Evolutionary conservation across 2,888 invertebrate species (phyloP).

Genomic region (Drosophila testacea): DNA sequence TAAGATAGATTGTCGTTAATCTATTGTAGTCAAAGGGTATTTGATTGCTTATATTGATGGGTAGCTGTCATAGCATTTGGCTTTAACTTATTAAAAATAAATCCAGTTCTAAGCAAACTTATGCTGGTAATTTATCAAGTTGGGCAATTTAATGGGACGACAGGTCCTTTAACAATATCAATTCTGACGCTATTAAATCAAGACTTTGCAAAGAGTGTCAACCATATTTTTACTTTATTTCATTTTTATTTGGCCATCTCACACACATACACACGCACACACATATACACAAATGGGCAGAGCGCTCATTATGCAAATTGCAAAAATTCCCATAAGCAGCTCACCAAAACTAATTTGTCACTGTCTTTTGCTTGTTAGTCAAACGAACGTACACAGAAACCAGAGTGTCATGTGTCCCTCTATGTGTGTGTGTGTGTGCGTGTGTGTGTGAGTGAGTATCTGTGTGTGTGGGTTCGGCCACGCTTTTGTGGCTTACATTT

Average conservation of each 20-base stretch:
- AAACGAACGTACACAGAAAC: conserved; percentile 56
- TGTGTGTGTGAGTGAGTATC: neutral
- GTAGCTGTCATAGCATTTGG: neutral
- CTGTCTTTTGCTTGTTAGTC: conserved; percentile 80
- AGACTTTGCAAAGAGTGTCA: conserved; percentile 69
- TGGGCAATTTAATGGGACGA: conserved; percentile 39
- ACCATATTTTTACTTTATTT: conserved; percentile 71
- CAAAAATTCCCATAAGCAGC: conserved; percentile 80
- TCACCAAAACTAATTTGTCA: conserved; percentile 80
- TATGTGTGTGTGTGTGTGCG: neutral
- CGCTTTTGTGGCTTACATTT: conserved; percentile 76
- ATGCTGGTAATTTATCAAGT: conserved; percentile 61
- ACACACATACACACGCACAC: conserved; percentile 13
- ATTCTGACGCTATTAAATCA: conserved; percentile 57
- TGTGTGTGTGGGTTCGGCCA: conserved; percentile 47
- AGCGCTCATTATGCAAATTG: conserved; percentile 79
- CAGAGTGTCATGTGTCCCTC: conserved; percentile 31
- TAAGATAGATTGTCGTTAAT: conserved; percentile 15
- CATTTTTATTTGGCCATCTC: conserved; percentile 58
- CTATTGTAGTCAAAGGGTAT: conserved; percentile 5
- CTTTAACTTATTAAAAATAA: conserved; percentile 11
- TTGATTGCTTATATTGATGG: conserved; percentile 1
- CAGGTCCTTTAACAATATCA: conserved; percentile 36
- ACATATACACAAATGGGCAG: conserved; percentile 8
- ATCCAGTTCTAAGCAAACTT: neutral